A percentile compares a stretch with the other conserved stretches of the same genome.
Evolutionary conservation across 2,888 invertebrate genomes (phyloP).

Genomic region (Allolobophora icterica): DNA sequence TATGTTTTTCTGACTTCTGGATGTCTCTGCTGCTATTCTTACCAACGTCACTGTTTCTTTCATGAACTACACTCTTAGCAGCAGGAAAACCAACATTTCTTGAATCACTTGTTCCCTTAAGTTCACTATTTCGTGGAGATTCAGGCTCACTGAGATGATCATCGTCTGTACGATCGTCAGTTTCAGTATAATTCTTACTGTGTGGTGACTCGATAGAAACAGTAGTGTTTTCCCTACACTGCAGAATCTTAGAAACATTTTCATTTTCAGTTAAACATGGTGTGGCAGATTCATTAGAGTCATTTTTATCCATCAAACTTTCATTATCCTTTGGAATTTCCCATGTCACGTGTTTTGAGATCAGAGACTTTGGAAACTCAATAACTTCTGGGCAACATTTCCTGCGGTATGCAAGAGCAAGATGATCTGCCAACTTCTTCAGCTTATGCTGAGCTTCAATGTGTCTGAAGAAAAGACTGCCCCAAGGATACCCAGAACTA

Average conservation of each 20-base stretch:
- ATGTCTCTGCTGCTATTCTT: not conserved
- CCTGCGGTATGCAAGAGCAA: not conserved
- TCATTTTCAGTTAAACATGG: not conserved
- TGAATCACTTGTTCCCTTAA: not conserved
- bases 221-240: not conserved
- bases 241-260: not conserved
- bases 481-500: constrained; percentile 22
- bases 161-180: not conserved
- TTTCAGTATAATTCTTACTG: not conserved
- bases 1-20: not conserved
- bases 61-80: not conserved
- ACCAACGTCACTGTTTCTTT: not conserved
- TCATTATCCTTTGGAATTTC: not conserved
- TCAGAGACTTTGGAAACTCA: not conserved
- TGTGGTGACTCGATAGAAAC: not conserved
- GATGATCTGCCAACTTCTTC: constrained; percentile 14
- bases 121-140: not conserved
- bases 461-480: constrained; percentile 21
- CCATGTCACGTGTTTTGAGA: not conserved
- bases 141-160: not conserved
- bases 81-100: not conserved
- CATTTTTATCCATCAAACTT: not conserved
- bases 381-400: not conserved
- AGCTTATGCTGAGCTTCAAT: not conserved
- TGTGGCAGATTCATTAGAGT: not conserved